Conservation (phyloP, 2,888 invertebrate species). For the Trissolcus japonicus region DNA sequence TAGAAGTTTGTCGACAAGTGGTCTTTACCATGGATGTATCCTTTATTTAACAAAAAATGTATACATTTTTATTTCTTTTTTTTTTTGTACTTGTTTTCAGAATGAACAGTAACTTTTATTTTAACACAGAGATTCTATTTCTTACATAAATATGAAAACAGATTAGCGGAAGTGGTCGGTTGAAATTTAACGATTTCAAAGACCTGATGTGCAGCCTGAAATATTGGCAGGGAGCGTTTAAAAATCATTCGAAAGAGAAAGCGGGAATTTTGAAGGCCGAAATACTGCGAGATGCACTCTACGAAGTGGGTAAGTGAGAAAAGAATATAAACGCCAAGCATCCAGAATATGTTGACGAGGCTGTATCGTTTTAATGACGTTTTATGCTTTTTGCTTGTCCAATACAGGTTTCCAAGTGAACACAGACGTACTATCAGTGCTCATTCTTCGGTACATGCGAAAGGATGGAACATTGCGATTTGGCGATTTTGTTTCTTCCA, state of each 20-base stretch:
- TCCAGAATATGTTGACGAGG: conserved; percentile 3
- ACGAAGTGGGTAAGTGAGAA: conserved; percentile 83
- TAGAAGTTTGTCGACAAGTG: conserved; percentile 94
- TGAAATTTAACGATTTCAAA: conserved; percentile 91
- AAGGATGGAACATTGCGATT: conserved; percentile 94
- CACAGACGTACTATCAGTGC: conserved; percentile 87
- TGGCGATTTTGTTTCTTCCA: conserved; percentile 93
- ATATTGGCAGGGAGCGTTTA: conserved; percentile 93
- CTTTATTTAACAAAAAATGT: conserved; percentile 67
- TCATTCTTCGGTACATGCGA: conserved; percentile 91
- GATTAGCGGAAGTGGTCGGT: conserved; percentile 87
- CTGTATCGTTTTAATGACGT: conserved; percentile 37
- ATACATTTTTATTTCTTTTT: background rate
- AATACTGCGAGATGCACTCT: conserved; percentile 87
- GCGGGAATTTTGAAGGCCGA: conserved; percentile 93
- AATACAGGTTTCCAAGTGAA: conserved; percentile 86
- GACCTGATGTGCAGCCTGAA: conserved; percentile 94
- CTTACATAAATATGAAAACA: conserved; percentile 69
- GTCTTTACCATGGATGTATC: conserved; percentile 92
- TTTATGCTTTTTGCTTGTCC: conserved; percentile 33
- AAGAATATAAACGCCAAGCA: background rate
- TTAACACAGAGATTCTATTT: conserved; percentile 1
- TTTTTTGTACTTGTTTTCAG: too few species aligned
- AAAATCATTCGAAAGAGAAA: conserved; percentile 92
- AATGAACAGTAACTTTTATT: too few species aligned